Percentiles rank a stretch among this genome's conserved stretches.
These are phyloP conservation scores for Oplegnathus fasciatus DNA, from an alignment of 2,113 vertebrate species.

Conservation along the genomic window DNA sequence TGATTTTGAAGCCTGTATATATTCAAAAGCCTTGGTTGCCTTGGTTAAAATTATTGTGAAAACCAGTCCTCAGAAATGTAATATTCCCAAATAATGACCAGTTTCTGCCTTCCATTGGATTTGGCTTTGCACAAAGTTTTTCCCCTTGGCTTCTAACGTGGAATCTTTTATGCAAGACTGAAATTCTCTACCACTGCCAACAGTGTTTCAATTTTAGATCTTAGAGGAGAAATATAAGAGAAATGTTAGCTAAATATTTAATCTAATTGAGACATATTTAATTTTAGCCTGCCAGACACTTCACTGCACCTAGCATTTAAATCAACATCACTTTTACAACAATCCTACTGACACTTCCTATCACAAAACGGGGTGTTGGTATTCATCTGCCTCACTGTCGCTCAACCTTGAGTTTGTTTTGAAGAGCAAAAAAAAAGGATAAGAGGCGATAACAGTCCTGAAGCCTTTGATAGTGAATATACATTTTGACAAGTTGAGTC, in stretches of 20 bases:
- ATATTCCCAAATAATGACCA: not conserved
- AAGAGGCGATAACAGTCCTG: not conserved
- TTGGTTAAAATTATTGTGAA: not conserved
- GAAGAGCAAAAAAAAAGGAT: constrained; percentile 13
- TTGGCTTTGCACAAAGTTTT: not conserved
- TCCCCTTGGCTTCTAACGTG: not conserved
- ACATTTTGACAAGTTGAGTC: not conserved
- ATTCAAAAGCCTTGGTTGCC: not conserved
- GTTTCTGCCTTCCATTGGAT: not conserved
- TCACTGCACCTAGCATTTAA: not conserved
- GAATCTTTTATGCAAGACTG: not conserved
- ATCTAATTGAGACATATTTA: not conserved
- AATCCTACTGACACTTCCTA: not conserved
- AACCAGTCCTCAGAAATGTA: not conserved
- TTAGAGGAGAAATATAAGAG: not conserved
- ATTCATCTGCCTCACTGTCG: not conserved
- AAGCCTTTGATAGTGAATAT: not conserved
- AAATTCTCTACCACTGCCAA: not conserved
- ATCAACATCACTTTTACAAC: not conserved
- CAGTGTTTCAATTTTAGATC: not conserved
- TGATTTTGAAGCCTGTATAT: not conserved
- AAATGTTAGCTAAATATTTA: not conserved
- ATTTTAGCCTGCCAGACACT: not conserved
- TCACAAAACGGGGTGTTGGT: not conserved
- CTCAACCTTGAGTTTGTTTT: constrained; percentile 7